Conservation (phyloP, 2,113 vertebrate species). For the Oncorhynchus clarkii region DNA sequence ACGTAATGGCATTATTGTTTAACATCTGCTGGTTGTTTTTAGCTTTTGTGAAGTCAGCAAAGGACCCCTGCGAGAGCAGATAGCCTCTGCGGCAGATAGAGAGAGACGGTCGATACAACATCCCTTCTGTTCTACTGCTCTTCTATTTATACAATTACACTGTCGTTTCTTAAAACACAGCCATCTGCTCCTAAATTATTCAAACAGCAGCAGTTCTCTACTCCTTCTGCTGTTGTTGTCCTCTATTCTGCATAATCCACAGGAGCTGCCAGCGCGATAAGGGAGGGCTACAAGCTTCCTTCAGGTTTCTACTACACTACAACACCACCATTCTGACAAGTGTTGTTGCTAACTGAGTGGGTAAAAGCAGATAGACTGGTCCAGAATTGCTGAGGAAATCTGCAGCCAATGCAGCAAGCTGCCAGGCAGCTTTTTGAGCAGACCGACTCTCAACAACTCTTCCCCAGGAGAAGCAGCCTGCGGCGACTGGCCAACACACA, state of each 20-base stretch:
- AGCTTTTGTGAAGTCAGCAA: constrained; percentile 1
- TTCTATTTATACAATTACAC: not conserved
- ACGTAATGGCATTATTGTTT: constrained; percentile 20
- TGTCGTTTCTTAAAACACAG: constrained; percentile 20
- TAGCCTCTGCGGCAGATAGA: constrained; percentile 23
- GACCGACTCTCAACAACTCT: not conserved
- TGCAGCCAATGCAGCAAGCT: constrained; percentile 45
- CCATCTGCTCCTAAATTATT: constrained; percentile 38
- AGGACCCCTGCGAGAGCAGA: constrained; percentile 11
- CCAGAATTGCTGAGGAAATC: constrained; percentile 58
- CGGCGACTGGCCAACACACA: constrained; percentile 22
- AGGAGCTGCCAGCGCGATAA: constrained; percentile 15
- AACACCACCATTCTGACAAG: too few species aligned
- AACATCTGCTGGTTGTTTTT: constrained; percentile 10
- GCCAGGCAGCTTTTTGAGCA: constrained; percentile 17
- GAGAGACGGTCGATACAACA: not conserved
- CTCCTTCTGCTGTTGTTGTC: not conserved
- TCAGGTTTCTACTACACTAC: constrained; percentile 25
- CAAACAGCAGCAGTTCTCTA: not conserved
- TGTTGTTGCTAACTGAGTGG: constrained; percentile 31
- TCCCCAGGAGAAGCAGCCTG: constrained; percentile 12
- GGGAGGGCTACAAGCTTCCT: constrained; percentile 32
- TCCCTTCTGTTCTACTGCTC: too few species aligned
- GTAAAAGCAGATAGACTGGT: constrained; percentile 23
- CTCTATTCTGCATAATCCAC: constrained; percentile 1